Evolutionary conservation across 2,113 vertebrate species (phyloP).

Genomic region (Vidua chalybeata): DNA sequence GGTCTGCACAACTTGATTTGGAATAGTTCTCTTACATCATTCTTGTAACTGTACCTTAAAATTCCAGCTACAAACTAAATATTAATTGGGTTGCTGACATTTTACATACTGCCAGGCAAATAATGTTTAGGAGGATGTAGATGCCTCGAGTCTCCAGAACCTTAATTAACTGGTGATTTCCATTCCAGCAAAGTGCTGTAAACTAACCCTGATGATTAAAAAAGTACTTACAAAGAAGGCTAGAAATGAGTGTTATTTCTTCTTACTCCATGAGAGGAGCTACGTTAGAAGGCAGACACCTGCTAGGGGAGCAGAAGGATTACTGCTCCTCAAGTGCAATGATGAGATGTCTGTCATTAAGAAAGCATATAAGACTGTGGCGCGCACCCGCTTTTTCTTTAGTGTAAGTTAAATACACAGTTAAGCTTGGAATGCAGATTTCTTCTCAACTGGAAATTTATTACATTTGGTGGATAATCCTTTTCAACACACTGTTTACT

Average conservation of each 20-base stretch:
- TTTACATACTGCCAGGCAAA: slow-evolving; percentile 4
- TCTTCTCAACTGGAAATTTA: background rate
- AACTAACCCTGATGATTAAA: background rate
- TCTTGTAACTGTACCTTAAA: background rate
- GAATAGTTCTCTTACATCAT: background rate
- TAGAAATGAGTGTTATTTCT: background rate
- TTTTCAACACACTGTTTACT: background rate
- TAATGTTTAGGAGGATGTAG: background rate
- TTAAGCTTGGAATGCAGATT: background rate
- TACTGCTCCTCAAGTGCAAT: background rate
- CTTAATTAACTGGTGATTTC: slow-evolving; percentile 38
- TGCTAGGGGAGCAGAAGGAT: background rate
- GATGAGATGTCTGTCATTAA: background rate
- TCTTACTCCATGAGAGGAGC: background rate
- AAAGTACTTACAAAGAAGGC: background rate
- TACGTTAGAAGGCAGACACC: background rate
- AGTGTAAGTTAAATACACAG: background rate
- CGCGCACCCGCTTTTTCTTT: background rate
- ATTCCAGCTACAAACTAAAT: background rate
- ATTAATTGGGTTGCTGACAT: slow-evolving; percentile 39
- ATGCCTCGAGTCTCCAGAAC: background rate
- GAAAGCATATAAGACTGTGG: background rate
- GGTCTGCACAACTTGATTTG: background rate
- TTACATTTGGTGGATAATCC: background rate
- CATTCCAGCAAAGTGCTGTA: background rate